A percentile compares a stretch with the other conserved stretches of the same genome.
Evolutionary conservation across 1,140 invertebrate species (phyloP).

Genomic region (Ditylenchus dipsaci): DNA sequence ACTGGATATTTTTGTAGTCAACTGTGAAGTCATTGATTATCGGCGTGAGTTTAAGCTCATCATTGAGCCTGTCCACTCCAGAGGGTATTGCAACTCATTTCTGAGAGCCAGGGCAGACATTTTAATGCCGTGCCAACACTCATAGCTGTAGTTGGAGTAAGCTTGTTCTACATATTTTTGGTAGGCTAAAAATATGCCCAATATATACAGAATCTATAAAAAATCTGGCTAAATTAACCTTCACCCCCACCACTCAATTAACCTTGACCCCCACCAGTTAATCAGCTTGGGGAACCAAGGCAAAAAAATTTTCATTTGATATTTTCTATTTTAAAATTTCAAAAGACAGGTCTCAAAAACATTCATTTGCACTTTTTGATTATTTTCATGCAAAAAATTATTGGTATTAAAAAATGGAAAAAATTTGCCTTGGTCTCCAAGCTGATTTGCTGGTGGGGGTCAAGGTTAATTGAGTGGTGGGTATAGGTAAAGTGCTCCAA

Average conservation of each 20-base stretch:
- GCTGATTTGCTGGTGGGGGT: too few relatives aligned
- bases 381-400: too few relatives aligned
- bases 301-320: too few relatives aligned
- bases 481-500: too few relatives aligned
- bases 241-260: too few relatives aligned
- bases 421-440: too few relatives aligned
- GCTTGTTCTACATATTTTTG: not conserved
- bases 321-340: too few relatives aligned
- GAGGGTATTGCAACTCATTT: not conserved
- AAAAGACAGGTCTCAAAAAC: not conserved
- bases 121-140: constrained; percentile 1
- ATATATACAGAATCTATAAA: not conserved
- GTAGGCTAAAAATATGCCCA: not conserved
- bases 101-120: not conserved
- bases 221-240: not conserved
- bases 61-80: not conserved
- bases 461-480: too few relatives aligned
- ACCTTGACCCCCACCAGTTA: too few relatives aligned
- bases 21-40: not conserved
- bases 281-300: too few relatives aligned
- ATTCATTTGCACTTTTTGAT: not conserved
- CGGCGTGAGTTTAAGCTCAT: not conserved
- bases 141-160: constrained; percentile 2
- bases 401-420: too few relatives aligned
- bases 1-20: not conserved